Base-by-base conservation (phyloP, 2,113 vertebrate genomes). In the Elgaria multicarinata region DNA sequence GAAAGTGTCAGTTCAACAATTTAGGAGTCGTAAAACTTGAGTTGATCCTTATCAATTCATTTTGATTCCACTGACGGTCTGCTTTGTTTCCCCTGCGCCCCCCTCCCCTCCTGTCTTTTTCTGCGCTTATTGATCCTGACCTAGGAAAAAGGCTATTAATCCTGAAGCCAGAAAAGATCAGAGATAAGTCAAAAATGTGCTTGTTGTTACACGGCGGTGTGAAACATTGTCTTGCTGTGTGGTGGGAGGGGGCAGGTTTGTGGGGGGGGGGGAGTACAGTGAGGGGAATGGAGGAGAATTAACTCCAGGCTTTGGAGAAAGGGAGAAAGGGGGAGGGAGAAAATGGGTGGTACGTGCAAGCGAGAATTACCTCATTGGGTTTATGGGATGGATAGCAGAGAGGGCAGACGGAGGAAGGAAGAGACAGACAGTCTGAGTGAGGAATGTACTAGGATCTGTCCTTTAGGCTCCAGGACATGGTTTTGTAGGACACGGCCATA, bases 161-260 rank as follows among this genome's bases (percentile, higher is more conserved):
- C 93, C 88, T 94, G 92, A 95, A 96, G 92, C 93, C 28, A 94
- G 83, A 92, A 91, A 96, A 95, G 85, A 95, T 95, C 92, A 94
- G 94, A 96, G 92, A 95, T 89, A 96, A 94, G 80, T 89, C 1
- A 0, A 24, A 96, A 96, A 92, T 67, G 26, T 42, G n/a, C 79
- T 91, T 93, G 74, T 94, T 93, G 88, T 91, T 93, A 92, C 94
- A 95, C 88, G 94, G 85, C 62, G 79, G 87, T 82, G 13, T 10
- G 16, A 92, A 90, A 87, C 83, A 67, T 86, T 84, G 88, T 93
- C 90, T 94, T 90, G 55, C 72, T 24, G 58, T 28, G 85, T 14
- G n/a, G 22, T 69, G 92, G 81, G 16, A n/a, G 22, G 39, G 50
- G 31, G 18, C n/a, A n/a, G n/a, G n/a, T n/a, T n/a, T n/a, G 5